These are phyloP conservation scores for Leucophora obtusa DNA, from an alignment of 2,888 invertebrate species.

Conservation along the genomic window DNA sequence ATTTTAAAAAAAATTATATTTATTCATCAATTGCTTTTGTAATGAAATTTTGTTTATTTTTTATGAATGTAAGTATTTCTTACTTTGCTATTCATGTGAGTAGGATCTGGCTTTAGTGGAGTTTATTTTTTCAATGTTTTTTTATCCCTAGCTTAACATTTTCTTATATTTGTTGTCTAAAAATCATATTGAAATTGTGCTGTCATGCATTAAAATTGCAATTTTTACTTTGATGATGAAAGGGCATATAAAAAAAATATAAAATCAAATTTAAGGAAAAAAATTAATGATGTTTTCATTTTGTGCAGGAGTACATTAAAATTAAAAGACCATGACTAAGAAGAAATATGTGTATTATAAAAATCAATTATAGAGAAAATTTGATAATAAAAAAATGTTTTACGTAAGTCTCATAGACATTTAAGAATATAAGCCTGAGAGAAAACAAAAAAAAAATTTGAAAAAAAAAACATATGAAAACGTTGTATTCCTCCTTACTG, in stretches of 20 bases:
- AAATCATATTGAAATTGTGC: constrained; percentile 29
- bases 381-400: not conserved
- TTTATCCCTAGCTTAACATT: not conserved
- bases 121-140: not conserved
- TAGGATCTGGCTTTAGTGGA: not conserved
- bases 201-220: constrained; percentile 40
- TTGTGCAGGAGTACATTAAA: not conserved
- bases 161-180: not conserved
- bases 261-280: not conserved
- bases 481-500: too few relatives aligned
- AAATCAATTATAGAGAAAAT: constrained; percentile 3
- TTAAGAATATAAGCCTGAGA: too few relatives aligned
- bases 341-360: not conserved
- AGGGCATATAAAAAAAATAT: not conserved
- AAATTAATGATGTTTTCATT: constrained; percentile 6
- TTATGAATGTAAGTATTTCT: too few relatives aligned
- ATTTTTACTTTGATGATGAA: constrained; percentile 18
- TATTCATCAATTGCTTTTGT: constrained; percentile 32
- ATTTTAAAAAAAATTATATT: constrained; percentile 8
- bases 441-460: too few relatives aligned
- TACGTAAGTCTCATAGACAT: too few relatives aligned
- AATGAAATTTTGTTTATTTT: constrained; percentile 24
- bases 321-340: constrained; percentile 4
- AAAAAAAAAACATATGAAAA: too few relatives aligned
- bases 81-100: not conserved